phyloP scores from a whole-genome alignment of 2,888 invertebrate genomes.

The Leptinotarsa peninsularis region DNA sequence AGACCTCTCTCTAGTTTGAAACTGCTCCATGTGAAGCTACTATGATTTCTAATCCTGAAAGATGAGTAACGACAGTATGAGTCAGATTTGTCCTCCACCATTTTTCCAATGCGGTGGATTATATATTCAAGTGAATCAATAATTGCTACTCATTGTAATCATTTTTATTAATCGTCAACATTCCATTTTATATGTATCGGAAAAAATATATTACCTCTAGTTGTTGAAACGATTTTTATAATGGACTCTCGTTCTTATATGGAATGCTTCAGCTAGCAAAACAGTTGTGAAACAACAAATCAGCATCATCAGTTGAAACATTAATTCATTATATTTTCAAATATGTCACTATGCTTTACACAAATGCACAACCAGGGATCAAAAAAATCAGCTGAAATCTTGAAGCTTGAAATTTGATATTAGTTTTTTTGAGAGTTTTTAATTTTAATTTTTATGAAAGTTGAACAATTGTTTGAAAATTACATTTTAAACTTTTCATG shows the following conservation, averaged over 20 bases:
- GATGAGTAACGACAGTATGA: neutral
- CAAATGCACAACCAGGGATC: too few relatives aligned
- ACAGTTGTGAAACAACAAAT: neutral
- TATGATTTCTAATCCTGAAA: too few relatives aligned
- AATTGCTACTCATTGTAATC: neutral
- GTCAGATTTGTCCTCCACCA: neutral
- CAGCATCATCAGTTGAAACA: neutral
- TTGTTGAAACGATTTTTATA: conserved; percentile 11
- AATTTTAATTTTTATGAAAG: too few relatives aligned
- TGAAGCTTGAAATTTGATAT: too few relatives aligned
- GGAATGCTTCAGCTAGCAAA: conserved; percentile 10
- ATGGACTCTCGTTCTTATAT: conserved; percentile 3
- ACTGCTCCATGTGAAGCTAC: too few relatives aligned
- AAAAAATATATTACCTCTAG: neutral
- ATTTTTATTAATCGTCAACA: neutral
- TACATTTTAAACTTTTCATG: too few relatives aligned
- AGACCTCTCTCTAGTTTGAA: too few relatives aligned
- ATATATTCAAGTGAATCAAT: neutral
- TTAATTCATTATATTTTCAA: neutral
- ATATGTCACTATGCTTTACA: too few relatives aligned
- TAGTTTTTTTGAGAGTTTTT: too few relatives aligned
- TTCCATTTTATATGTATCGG: conserved; percentile 1
- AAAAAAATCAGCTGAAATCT: too few relatives aligned
- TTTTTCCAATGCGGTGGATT: neutral
- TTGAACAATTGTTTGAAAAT: too few relatives aligned